Evolutionary conservation across 2,113 vertebrate genomes (phyloP).

Genomic region (Pteropus alecto): DNA sequence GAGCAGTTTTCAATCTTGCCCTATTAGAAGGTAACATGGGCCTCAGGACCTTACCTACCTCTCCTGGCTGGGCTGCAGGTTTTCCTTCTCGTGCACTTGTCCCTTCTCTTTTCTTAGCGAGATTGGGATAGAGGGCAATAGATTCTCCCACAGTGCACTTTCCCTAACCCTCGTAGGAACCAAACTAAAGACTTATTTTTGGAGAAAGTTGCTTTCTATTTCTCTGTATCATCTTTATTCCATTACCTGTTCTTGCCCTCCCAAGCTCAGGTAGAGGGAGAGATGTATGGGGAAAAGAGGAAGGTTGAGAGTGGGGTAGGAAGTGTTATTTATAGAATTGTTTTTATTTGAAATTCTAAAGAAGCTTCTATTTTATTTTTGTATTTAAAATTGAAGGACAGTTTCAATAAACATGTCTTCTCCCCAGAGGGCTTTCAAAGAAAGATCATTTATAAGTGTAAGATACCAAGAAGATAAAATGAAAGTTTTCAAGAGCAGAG

Average conservation of each 20-base stretch:
- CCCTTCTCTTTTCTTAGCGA: not conserved
- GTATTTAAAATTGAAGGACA: conserved; percentile 32
- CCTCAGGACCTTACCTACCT: not conserved
- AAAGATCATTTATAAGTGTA: not conserved
- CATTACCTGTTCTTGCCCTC: not conserved
- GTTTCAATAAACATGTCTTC: not conserved
- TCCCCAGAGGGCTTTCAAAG: not conserved
- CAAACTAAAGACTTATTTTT: conserved; percentile 12
- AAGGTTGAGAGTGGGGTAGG: not conserved
- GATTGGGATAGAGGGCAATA: not conserved
- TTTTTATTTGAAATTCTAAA: not conserved
- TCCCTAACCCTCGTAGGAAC: not conserved
- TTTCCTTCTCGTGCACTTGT: not conserved
- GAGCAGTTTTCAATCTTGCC: not conserved
- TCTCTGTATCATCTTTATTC: not conserved
- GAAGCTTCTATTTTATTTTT: conserved; percentile 26
- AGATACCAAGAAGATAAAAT: not conserved
- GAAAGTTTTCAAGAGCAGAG: not conserved
- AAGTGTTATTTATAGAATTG: not conserved
- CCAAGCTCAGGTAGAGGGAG: not conserved
- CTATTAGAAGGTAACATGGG: not conserved
- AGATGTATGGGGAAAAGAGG: not conserved
- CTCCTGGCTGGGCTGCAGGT: not conserved
- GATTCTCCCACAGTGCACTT: not conserved
- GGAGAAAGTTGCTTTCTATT: not conserved